Evolutionary conservation across 2,797 vertebrate genomes (phyloP), one percentile per base, ranked within the genome.

Genomic region (Podarcis lilfordi): DNA sequence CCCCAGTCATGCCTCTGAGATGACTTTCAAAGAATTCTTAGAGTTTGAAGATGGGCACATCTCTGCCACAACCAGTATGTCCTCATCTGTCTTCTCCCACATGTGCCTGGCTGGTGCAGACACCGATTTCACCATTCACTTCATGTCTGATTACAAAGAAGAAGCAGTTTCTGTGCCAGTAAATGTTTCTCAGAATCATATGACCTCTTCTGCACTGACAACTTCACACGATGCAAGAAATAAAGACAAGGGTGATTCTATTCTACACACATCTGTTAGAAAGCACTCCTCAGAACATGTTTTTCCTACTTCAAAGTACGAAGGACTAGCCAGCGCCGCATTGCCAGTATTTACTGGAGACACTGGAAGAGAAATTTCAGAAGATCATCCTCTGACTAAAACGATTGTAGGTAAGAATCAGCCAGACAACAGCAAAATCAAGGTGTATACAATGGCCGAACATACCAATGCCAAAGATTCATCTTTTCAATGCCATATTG

Each of bases 1-100:
- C 89, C 89, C 91, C 85, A 91, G 92, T 93, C 84, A 96, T 93
- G 94, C 78, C 80, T 92, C 10, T 21, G 92, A 92, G 8, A 83
- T 94, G 29, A 91, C 88, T 32, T 64, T 72, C 78, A 78, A 76
- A 32, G 84, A 88, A 68, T 93, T 95, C 72, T 92, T 95, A 37
- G 95, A 93, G 91, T 96, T 94, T 95, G 94, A 94, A 86, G 90
- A 96, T 96, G 97, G 97, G 96, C 97, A 96, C 96, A 93, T 90
- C 82, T 96, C 96, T 87, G 50, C 77, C 2, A 82, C 50, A 86
- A 95, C 85, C 21, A 82, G 71, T 19, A 75, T 50, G 17, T 84
- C 86, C 68, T 88, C 95, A 91, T 94, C 96, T 92, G 10, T 66
- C 25, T 72, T 94, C 94, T 94, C 92, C 81, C 85, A 86, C 64